phyloP scores from a whole-genome alignment of 1,140 invertebrate species.

The Drosophila obscura region DNA sequence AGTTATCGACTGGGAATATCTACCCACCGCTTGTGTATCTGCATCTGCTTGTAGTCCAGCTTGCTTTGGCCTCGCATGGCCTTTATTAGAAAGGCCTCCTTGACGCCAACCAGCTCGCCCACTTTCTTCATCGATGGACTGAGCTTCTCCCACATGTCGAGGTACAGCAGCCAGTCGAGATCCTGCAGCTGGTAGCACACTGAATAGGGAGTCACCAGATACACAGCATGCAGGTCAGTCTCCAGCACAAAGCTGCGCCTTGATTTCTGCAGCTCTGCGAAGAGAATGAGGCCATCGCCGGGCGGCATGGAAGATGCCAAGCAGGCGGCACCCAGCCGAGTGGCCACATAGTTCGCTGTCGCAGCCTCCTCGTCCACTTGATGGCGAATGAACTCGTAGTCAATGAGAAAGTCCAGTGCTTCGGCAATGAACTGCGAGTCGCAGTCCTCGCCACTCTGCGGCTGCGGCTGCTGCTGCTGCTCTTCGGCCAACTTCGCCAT shows the following conservation, averaged over 20 bases:
- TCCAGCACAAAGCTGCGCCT: conserved; percentile 95
- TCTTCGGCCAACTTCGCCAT: conserved; percentile 12
- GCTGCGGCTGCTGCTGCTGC: neutral
- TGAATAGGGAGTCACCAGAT: conserved; percentile 95
- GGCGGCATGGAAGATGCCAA: conserved; percentile 95
- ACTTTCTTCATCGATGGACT: conserved; percentile 92
- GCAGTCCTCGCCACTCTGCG: conserved; percentile 16
- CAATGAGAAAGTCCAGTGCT: conserved; percentile 84
- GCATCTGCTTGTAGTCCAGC: conserved; percentile 84
- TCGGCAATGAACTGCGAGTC: conserved; percentile 56
- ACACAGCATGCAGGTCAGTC: conserved; percentile 97
- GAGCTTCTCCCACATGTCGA: conserved; percentile 93
- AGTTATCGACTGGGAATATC: neutral
- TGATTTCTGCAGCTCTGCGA: conserved; percentile 95
- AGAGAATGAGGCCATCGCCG: conserved; percentile 93
- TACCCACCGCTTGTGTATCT: conserved; percentile 85
- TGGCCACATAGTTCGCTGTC: conserved; percentile 88
- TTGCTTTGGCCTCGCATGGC: conserved; percentile 89
- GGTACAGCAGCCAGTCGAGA: conserved; percentile 95
- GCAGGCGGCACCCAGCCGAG: conserved; percentile 95
- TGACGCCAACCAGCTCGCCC: conserved; percentile 95
- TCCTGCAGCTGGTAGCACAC: conserved; percentile 90
- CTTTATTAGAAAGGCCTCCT: conserved; percentile 93
- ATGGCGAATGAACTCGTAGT: conserved; percentile 86
- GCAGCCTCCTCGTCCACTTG: conserved; percentile 84